A percentile compares a stretch with the other conserved stretches of the same genome.
Conservation (phyloP, 1,140 invertebrate genomes). For the Chlorops oryzae region DNA sequence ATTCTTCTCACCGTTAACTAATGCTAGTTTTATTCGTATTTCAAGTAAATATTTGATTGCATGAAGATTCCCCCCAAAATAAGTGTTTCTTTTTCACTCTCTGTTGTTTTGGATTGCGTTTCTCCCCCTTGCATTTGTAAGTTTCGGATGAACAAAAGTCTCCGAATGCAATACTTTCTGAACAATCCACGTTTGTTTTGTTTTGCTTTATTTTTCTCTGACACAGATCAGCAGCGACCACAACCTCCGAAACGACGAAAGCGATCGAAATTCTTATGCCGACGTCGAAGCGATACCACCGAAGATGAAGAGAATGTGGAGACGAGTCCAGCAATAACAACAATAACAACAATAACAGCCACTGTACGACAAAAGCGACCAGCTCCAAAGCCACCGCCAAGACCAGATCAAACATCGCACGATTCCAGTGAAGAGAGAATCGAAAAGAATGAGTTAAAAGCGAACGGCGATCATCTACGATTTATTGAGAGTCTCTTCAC, state of each 20-base stretch:
- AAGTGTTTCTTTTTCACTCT: no score
- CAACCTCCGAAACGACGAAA: constrained; percentile 15
- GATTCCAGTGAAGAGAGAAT: constrained; percentile 4
- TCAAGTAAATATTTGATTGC: no score
- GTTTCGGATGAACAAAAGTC: no score
- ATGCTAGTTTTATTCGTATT: no score
- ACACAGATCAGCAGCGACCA: no score
- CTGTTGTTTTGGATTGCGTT: no score
- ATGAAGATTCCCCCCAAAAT: no score
- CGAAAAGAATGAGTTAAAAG: neutral
- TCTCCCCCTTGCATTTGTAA: no score
- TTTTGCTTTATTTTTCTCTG: no score
- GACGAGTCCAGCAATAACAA: neutral
- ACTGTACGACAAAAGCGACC: neutral
- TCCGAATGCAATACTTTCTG: no score
- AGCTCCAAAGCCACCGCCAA: constrained; percentile 6
- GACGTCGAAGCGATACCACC: neutral
- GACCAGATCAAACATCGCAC: neutral
- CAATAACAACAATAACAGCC: constrained; percentile 5
- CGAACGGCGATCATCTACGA: constrained; percentile 7
- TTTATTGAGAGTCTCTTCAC: constrained; percentile 24
- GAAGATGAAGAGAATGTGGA: neutral
- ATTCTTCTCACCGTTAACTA: no score
- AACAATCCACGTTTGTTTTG: no score
- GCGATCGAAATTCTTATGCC: neutral